Conservation (phyloP, 2,888 invertebrate genomes). For the Cryptus armator region DNA sequence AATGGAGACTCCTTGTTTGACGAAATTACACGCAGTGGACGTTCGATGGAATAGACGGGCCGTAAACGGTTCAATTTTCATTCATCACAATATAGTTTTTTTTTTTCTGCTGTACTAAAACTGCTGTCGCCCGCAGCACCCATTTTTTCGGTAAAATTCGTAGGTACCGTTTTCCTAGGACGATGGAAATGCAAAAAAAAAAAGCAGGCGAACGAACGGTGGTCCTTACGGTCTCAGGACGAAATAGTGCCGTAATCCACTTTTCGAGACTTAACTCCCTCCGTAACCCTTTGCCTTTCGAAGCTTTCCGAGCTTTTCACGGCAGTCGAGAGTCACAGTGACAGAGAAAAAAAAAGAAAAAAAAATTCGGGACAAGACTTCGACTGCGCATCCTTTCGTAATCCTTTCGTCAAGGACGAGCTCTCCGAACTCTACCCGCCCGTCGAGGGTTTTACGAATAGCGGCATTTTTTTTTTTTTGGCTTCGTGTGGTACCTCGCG, state of each 20-base stretch:
- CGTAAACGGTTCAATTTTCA: constrained; percentile 57
- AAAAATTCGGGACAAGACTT: constrained; percentile 45
- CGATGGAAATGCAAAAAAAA: constrained; percentile 24
- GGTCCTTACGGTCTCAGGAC: constrained; percentile 49
- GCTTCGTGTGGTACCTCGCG: constrained; percentile 41
- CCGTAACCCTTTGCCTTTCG: constrained; percentile 54
- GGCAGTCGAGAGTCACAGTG: constrained; percentile 5
- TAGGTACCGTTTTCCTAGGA: constrained; percentile 24
- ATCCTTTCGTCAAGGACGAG: constrained; percentile 71
- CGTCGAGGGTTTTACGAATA: constrained; percentile 74
- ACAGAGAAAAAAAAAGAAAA: constrained; percentile 1
- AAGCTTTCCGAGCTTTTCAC: constrained; percentile 11
- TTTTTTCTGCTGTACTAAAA: background rate
- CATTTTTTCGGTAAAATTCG: constrained; percentile 14
- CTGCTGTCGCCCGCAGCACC: background rate
- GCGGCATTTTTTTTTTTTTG: constrained; percentile 74
- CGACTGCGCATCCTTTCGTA: constrained; percentile 44
- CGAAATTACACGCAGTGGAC: constrained; percentile 26
- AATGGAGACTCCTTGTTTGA: constrained; percentile 22
- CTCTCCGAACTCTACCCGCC: constrained; percentile 55
- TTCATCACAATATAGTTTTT: background rate
- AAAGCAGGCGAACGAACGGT: constrained; percentile 58
- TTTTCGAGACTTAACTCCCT: constrained; percentile 53
- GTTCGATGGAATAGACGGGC: constrained; percentile 23
- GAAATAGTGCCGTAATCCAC: constrained; percentile 56